Evolutionary conservation across 2,888 invertebrate species (phyloP), one percentile per base, ranked within the genome.

Genomic region (Eilema sororculum): DNA sequence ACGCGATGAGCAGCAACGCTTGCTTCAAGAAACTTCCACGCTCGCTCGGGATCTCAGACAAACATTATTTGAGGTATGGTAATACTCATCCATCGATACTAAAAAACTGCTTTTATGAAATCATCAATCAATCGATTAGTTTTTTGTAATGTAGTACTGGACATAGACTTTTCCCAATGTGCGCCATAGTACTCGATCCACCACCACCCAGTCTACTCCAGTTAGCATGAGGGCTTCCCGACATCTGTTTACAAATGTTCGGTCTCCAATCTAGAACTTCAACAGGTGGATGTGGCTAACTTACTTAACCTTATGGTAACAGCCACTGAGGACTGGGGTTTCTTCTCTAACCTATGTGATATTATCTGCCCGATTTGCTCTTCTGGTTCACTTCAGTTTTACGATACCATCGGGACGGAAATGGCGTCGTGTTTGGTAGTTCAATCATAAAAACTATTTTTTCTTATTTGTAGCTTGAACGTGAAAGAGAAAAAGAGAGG

Each of bases 21-120:
- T 99, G 57, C 92, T 99, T 41, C 98, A 98, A 88, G 99, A 99
- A 93, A 98, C 98, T 0, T 98, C 98, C 57, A 98, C 98, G 0
- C 95, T 99, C 73, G 98, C 98, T 0, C 95, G 98, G 73, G 99
- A 99, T 89, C 93, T 99, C 64, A 95, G 98, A 20, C 98, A 98
- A 90, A 98, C 98, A 0, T 95, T 98, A 46, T 98, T 98, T 85
- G 98, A 98, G 96, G 96, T 62, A 57, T 28, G 28, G 8, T 4
- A 46, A 28, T 28, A 28, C 9, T 6, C 20, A 20, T 6, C 46
- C 20, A 20, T 20, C 20, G 3, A 6, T 9, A 62, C 13, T 62
- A 4, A 37, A 41, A 62, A 16, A 37, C 16, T 16, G 24, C 0
- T 16, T 13, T 62, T 24, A 9, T 16, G 16, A 37, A 37, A 62